phyloP scores from a whole-genome alignment of 2,113 vertebrate species.

The Salvator merianae region DNA sequence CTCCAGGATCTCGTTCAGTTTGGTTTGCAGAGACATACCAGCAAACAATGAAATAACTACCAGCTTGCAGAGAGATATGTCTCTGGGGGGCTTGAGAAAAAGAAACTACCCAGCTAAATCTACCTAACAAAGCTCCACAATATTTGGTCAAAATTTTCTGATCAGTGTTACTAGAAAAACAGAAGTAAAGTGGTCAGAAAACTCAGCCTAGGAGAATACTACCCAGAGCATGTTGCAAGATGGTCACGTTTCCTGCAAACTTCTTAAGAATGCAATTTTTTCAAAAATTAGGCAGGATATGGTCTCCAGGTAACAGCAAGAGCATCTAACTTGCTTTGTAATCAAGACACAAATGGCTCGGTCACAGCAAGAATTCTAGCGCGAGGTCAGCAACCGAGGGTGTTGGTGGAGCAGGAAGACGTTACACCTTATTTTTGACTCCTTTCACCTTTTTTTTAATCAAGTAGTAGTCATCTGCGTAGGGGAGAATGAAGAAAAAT shows the following conservation, averaged over 20 bases:
- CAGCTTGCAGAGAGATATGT: too few species aligned
- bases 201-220: background rate
- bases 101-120: background rate
- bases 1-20: too few species aligned
- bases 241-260: background rate
- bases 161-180: background rate
- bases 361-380: background rate
- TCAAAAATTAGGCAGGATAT: background rate
- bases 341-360: too few species aligned
- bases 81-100: too few species aligned
- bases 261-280: background rate
- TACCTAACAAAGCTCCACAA: background rate
- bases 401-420: too few species aligned
- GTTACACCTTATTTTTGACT: too few species aligned
- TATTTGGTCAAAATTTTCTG: background rate
- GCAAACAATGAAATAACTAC: too few species aligned
- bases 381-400: background rate
- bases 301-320: background rate
- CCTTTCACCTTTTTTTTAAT: background rate
- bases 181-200: background rate
- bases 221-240: background rate
- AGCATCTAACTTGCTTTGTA: background rate
- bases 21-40: too few species aligned
- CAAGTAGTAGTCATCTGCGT: slow-evolving; percentile 16
- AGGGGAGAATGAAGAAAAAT: slow-evolving; percentile 52